Evolutionary conservation across 1,140 invertebrate genomes (phyloP), one percentile per base, ranked within the genome.

Genomic region (Pogonus chalceus): DNA sequence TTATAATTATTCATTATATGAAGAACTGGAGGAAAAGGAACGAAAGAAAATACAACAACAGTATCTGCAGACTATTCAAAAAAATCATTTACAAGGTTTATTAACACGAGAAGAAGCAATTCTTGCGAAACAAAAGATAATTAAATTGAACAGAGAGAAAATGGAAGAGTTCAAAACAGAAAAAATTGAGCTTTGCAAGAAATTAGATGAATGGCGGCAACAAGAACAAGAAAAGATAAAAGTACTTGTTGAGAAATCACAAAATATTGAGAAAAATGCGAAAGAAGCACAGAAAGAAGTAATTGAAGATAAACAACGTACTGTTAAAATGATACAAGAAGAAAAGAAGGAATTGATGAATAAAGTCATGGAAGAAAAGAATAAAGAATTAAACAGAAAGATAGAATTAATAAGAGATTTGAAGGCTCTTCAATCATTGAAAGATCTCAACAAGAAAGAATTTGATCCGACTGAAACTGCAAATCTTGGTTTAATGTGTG

Each of bases 401-500:
- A 68, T 74, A 23, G 67, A 72, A 53, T 64, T 78, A 56, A 78
- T 79, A 52, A 72, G 74, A 60, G 73, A 79, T 67, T 71, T 79
- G 7, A 76, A 74, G 66, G 67, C 74, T n/a, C 55, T 79, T 31
- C 61, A 74, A 47, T 64, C 67, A 51, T 37, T 66, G 4, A 51
- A 54, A 20, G 51, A 53, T 39, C 56, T 55, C 35, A 56, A 58
- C 24, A 20, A 69, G 10, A 73, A 73, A 68, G 69, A 76, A 47
- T 73, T 79, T 55, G 76, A 79, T 63, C 68, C 74, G 12, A 78
- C 75, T 7, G 76, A 78, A 66, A 70, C 70, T 37, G 65, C 71
- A 16, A 75, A 76, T 26, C 52, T 77, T 12, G 76, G 77, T 10
- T 67, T 79, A 20, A 58, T 79, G 47, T 76, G 76, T 64, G 77